Evolutionary conservation across 2,888 invertebrate species (phyloP).

Genomic region (Nephrotoma appendiculata): DNA sequence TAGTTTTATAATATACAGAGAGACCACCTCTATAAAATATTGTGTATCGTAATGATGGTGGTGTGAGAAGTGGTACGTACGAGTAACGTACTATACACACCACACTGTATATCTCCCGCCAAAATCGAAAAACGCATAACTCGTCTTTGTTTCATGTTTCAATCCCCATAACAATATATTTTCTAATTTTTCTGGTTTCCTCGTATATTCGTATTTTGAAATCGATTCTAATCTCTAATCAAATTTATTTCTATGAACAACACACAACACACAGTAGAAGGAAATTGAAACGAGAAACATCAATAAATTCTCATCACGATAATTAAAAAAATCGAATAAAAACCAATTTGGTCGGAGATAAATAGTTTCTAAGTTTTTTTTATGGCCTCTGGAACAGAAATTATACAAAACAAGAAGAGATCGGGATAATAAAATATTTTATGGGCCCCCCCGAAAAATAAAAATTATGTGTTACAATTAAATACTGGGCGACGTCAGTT

Average conservation of each 20-base stretch:
- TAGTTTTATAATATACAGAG: background rate
- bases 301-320: background rate
- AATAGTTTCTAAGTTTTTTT: background rate
- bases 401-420: background rate
- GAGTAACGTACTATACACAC: background rate
- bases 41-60: background rate
- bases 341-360: background rate
- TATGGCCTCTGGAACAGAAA: background rate
- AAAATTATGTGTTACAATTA: background rate
- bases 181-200: background rate
- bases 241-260: background rate
- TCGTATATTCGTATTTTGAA: background rate
- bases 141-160: background rate
- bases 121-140: background rate
- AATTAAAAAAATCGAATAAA: background rate
- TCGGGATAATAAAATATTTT: background rate
- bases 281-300: background rate
- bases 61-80: background rate
- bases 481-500: background rate
- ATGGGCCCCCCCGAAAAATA: background rate
- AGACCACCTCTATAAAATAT: background rate
- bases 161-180: background rate
- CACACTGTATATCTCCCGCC: background rate
- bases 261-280: background rate
- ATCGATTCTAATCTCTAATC: background rate